Evolutionary conservation across 2,113 vertebrate species (phyloP), one percentile per base, ranked within the genome.

Genomic region (Hemiprocne comata): DNA sequence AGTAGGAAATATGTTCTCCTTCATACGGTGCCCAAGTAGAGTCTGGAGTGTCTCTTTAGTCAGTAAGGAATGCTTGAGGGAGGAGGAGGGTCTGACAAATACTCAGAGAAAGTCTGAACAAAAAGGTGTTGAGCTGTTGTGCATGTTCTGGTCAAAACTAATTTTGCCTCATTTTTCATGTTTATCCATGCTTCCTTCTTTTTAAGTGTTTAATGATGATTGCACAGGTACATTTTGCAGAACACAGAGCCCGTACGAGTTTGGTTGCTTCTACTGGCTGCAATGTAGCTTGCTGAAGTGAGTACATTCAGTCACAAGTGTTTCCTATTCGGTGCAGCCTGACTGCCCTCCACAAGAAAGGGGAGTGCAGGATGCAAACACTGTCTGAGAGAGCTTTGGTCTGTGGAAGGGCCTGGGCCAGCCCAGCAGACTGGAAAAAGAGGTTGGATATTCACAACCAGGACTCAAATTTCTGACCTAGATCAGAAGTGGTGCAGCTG

Each of bases 281-380:
- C 9, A 7, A 17, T 46, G 44, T 67, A 24, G 57, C 24, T 81
- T 61, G 15, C 66, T 61, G 44, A 83, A 78, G n/a, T 51, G 40
- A 48, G 53, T 16, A 38, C 29, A 34, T 82, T 51, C 33, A 72
- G 24, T 31, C 23, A 61, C 65, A 48, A 65, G 13, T 46, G 10
- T 10, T 19, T 36, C 25, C 17, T 0, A 0, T 64, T 64, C 23
- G 4, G 6, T 3, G 6, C 28, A 64, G 6, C 12, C 48, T 17
- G 14, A 13, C 4, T 3, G 61, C 44, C 11, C 23, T 55, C 13
- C 0, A 0, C 7, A 11, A 20, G 38, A 20, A 29, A 3, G 26
- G n/a, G 29, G 10, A 48, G 13, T 2, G 1, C 4, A 6, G 76
- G 34, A 10, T 61, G 26, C 54, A 71, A 55, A 36, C 24, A 18